A percentile compares a stretch with the other conserved stretches of the same genome.
These are phyloP conservation scores for Pica pica DNA, from an alignment of 2,113 vertebrate genomes.

Conservation along the genomic window DNA sequence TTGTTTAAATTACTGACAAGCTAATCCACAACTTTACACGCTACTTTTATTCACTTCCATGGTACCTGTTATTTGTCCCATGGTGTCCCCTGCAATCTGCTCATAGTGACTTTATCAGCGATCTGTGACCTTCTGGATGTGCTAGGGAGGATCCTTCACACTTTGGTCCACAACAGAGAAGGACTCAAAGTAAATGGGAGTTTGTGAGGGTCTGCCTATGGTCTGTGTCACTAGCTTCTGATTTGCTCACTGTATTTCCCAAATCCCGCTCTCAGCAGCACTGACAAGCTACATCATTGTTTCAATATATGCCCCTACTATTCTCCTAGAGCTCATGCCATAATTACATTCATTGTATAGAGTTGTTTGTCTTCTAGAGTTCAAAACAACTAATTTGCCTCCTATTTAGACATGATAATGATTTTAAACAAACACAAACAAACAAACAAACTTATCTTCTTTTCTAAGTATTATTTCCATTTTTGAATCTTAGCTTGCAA, in stretches of 20 bases:
- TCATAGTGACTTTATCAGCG: neutral
- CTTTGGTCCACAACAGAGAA: neutral
- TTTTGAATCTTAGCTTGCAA: neutral
- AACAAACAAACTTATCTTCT: neutral
- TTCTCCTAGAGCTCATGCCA: neutral
- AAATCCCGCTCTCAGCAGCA: neutral
- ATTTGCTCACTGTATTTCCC: neutral
- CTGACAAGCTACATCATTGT: neutral
- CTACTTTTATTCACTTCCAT: neutral
- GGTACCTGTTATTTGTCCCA: rapidly evolving
- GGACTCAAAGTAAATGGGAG: neutral
- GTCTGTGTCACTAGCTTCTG: neutral
- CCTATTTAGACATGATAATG: neutral
- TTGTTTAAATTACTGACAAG: neutral
- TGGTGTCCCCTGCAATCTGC: neutral
- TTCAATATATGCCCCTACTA: neutral
- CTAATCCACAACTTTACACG: neutral
- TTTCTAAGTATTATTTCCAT: neutral
- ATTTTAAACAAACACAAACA: neutral
- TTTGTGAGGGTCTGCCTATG: neutral
- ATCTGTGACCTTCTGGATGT: neutral
- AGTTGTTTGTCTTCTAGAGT: neutral
- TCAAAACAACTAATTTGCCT: neutral
- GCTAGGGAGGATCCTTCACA: neutral
- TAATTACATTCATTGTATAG: neutral